Evolutionary conservation across 1,140 invertebrate species (phyloP).

Genomic region (Panonychus citri): DNA sequence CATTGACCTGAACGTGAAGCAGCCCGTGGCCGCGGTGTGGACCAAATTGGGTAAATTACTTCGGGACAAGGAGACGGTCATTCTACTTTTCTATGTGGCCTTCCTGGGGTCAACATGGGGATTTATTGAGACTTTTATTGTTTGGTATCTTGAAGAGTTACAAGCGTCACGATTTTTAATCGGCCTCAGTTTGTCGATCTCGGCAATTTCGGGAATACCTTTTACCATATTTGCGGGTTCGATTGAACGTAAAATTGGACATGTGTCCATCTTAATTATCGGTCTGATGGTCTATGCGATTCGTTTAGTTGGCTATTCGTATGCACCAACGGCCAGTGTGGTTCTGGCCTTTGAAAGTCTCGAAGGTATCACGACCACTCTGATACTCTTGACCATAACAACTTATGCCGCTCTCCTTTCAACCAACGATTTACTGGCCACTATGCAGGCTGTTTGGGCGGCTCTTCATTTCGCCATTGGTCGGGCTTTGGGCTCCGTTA

Average conservation of each 20-base stretch:
- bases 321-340: conserved; percentile 52
- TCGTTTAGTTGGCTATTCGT: conserved; percentile 46
- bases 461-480: conserved; percentile 52
- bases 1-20: conserved; percentile 50
- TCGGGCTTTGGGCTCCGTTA: conserved; percentile 44
- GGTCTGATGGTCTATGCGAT: conserved; percentile 52
- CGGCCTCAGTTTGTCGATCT: conserved; percentile 55
- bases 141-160: conserved; percentile 55
- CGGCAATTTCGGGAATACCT: conserved; percentile 46
- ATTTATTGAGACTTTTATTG: conserved; percentile 58
- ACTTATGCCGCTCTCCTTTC: conserved; percentile 53
- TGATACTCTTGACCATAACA: conserved; percentile 52
- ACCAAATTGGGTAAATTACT: conserved; percentile 41
- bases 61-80: conserved; percentile 44
- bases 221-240: conserved; percentile 42
- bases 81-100: conserved; percentile 15
- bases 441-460: conserved; percentile 53
- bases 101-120: conserved; percentile 40
- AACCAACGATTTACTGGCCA: conserved; percentile 49
- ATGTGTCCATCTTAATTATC: conserved; percentile 52
- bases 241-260: conserved; percentile 47
- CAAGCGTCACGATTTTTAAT: conserved; percentile 49
- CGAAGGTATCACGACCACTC: conserved; percentile 50
- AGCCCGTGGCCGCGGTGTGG: conserved; percentile 41
- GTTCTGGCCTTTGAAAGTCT: conserved; percentile 53